Conservation (phyloP, 2,888 invertebrate genomes). For the Hoplodrina blanda region DNA sequence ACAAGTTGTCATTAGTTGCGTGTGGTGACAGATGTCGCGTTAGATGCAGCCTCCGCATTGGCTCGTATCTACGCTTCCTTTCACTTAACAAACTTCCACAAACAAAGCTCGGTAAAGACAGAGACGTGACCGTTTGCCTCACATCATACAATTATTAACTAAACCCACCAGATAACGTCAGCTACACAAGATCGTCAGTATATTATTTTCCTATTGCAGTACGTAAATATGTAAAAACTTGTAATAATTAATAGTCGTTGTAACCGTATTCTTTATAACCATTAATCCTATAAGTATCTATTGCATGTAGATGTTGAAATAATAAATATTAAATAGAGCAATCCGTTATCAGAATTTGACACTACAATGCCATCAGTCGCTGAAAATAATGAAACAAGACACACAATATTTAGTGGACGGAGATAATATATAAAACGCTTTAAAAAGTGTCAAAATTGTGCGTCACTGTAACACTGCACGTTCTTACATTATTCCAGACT, state of each 20-base stretch:
- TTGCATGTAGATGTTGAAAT: conserved; percentile 53
- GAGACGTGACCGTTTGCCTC: conserved; percentile 40
- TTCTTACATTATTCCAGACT: conserved; percentile 55
- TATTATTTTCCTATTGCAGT: conserved; percentile 54
- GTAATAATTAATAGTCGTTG: conserved; percentile 59
- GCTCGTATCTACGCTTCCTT: conserved; percentile 59
- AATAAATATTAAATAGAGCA: conserved; percentile 51
- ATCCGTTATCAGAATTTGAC: conserved; percentile 46
- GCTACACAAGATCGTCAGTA: conserved; percentile 48
- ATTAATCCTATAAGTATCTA: conserved; percentile 50
- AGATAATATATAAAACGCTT: conserved; percentile 81
- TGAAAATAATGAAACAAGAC: conserved; percentile 73
- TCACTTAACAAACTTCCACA: conserved; percentile 43
- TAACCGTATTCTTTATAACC: conserved; percentile 50
- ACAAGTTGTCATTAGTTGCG: conserved; percentile 51
- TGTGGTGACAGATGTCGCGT: conserved; percentile 37
- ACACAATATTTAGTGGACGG: conserved; percentile 84
- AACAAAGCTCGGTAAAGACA: conserved; percentile 52
- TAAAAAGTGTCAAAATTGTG: conserved; percentile 83
- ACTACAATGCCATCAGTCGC: conserved; percentile 66
- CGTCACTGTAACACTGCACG: conserved; percentile 74
- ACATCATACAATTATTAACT: conserved; percentile 53
- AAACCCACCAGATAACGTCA: conserved; percentile 52
- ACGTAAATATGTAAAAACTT: conserved; percentile 56
- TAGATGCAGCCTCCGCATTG: conserved; percentile 64